Percentiles rank a stretch among this genome's conserved stretches.
These are phyloP conservation scores for Scomber scombrus DNA, from an alignment of 2,113 vertebrate species.

Conservation along the genomic window DNA sequence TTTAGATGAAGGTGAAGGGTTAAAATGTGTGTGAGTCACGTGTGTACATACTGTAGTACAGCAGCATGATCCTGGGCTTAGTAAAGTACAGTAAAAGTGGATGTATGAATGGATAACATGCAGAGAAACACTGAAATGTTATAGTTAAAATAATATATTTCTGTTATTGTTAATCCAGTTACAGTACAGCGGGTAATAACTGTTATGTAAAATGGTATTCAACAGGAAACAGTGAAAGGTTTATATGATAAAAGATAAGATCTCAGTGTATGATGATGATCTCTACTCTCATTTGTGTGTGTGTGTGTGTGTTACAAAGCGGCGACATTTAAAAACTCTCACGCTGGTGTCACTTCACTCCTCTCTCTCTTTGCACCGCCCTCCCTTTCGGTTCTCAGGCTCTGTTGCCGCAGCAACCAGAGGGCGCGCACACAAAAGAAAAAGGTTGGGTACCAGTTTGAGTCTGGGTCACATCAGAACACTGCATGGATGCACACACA, in stretches of 20 bases:
- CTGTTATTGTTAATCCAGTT: neutral
- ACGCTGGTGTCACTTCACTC: slow-evolving; percentile 8
- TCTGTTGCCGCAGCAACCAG: slow-evolving; percentile 68
- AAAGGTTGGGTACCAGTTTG: slow-evolving; percentile 43
- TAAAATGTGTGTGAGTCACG: neutral
- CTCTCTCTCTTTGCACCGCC: slow-evolving; percentile 21
- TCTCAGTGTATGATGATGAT: too few species aligned
- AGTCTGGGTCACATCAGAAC: slow-evolving; percentile 47
- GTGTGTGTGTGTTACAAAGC: slow-evolving; percentile 13
- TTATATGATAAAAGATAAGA: neutral
- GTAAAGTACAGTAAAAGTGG: too few species aligned
- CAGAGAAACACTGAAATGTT: neutral
- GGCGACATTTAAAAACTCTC: slow-evolving; percentile 40
- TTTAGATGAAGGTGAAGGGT: neutral
- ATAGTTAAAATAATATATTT: neutral
- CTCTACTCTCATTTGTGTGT: too few species aligned
- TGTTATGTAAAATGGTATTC: neutral
- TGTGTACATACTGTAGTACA: neutral
- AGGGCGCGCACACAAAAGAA: slow-evolving; percentile 43
- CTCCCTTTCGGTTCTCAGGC: slow-evolving; percentile 63
- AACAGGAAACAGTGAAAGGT: neutral
- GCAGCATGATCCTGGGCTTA: neutral
- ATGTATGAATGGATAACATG: neutral
- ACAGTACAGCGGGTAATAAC: neutral
- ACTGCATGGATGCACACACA: slow-evolving; percentile 2